Base-by-base conservation (phyloP, 2,797 vertebrate genomes). In the Sternarchorhynchus goeldii region DNA sequence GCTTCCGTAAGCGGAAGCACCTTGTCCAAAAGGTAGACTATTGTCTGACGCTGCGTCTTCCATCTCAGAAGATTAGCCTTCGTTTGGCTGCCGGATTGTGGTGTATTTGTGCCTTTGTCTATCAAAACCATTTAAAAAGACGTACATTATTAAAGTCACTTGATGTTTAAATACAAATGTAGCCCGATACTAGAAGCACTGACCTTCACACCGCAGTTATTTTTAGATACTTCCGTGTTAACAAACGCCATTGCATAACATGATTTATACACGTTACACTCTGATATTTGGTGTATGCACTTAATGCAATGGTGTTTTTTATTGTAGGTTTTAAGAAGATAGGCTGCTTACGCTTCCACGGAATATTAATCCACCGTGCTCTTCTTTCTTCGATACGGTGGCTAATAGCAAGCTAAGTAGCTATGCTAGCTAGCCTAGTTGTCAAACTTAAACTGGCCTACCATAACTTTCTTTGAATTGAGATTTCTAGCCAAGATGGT, bases 1-100 rank as follows among this genome's bases (percentile, higher is more conserved):
- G 58, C n/a, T 73, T 20, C 79, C 87, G 83, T 83, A 81, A 1
- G 55, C 86, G 39, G 92, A 92, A 55, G 77, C 89, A 0, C 85
- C 89, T 0, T 91, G 85, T 6, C 88, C 90, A 4, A 86, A 16
- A 6, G 88, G 88, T 56, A 73, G 45, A 8, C 66, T 81, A 76
- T 81, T 73, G 41, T 81, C 83, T 5, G 86, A 78, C 2, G 5
- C 63, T 39, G 53, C 65, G 25, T 81, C 68, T 3, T 81, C 79
- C 64, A 79, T 79, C 25, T 72, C 41, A 5, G 21, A 1, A 1
- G 36, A 20, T 31, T 41, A 18, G 16, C n/a, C 6, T 53, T 70
- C 31, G n/a, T 57, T 31, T 10, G 3, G 39, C 7, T 39, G 20
- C 25, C 17, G 55, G 45, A 32, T 34, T 4, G 66, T 20, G 32